Evolutionary conservation across 2,797 vertebrate species (phyloP).

Genomic region (Nyctibius grandis): DNA sequence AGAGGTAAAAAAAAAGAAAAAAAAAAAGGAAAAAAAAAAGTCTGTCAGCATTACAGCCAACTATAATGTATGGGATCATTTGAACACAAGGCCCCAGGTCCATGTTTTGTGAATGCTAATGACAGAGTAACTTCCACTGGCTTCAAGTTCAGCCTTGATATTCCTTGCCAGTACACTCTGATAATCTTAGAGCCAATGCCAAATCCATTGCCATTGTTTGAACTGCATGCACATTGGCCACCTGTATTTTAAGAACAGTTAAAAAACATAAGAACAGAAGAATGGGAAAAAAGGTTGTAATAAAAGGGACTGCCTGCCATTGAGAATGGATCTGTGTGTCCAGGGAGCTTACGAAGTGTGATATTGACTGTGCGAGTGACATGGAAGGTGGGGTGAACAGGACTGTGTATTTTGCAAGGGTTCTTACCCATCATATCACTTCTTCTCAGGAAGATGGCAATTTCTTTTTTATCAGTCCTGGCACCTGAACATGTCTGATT

Average conservation of each 20-base stretch:
- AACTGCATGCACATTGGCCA: accelerated
- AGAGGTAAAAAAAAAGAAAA: no score
- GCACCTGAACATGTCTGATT: neutral
- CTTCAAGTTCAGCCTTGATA: neutral
- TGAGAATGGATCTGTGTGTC: neutral
- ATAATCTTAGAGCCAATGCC: neutral
- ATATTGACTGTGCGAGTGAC: neutral
- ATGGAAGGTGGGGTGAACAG: neutral
- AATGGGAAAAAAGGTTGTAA: neutral
- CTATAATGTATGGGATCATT: neutral
- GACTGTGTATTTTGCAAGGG: neutral
- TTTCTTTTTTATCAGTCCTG: neutral
- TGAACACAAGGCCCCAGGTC: neutral
- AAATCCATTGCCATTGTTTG: neutral
- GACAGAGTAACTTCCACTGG: neutral
- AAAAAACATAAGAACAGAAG: neutral
- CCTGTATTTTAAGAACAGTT: neutral
- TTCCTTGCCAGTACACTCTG: neutral
- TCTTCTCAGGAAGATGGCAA: neutral
- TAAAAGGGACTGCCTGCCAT: neutral
- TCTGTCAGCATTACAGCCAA: accelerated
- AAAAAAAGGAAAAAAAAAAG: accelerated
- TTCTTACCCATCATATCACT: neutral
- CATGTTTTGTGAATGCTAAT: neutral
- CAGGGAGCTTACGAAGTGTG: neutral